Base-by-base conservation (phyloP, 2,888 invertebrate genomes). In the Andrena hattorfiana region DNA sequence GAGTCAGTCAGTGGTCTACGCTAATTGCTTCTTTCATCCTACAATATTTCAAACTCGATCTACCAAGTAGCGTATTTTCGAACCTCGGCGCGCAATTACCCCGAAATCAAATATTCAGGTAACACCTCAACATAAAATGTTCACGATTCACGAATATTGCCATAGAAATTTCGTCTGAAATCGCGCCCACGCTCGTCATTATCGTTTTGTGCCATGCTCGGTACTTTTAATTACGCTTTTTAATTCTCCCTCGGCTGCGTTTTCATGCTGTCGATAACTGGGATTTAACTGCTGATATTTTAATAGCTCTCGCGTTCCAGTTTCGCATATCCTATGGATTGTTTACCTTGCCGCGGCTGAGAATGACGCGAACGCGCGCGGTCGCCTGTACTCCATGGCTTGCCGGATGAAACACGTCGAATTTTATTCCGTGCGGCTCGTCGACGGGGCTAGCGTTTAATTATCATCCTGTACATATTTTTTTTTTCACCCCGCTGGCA, bases 261-360 rank as follows among this genome's bases (percentile, higher is more conserved):
- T 70, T 54, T 54, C 7, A 20, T 0, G 28, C 28, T 32, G 68
- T 63, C 82, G 32, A 75, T 59, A 26, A 56, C 42, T 26, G 3
- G 62, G 71, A 68, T 75, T 72, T 48, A 68, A 60, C 20, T 28
- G 59, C n/a, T 60, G 71, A 81, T 64, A 68, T 68, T 81, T 81
- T 72, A 76, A 76, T 81, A 72, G 63, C 71, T 62, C 23, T 6
- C 13, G 6, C 35, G n/a, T 7, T 23, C 51, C 28, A 10, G 23
- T 72, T 68, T 51, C 59, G 66, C 23, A 26, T 26, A 68, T 81
- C 75, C 72, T 30, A 42, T 28, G 63, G 56, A 63, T 75, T 64
- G 62, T 70, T 70, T 71, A 67, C 28, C 16, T 7, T 3, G 54
- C n/a, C 13, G 0, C 23, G 54, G 56, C 48, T 67, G 51, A 64